Base-by-base conservation (phyloP, 2,888 invertebrate genomes). In the Hirtodrosophila confusa region DNA sequence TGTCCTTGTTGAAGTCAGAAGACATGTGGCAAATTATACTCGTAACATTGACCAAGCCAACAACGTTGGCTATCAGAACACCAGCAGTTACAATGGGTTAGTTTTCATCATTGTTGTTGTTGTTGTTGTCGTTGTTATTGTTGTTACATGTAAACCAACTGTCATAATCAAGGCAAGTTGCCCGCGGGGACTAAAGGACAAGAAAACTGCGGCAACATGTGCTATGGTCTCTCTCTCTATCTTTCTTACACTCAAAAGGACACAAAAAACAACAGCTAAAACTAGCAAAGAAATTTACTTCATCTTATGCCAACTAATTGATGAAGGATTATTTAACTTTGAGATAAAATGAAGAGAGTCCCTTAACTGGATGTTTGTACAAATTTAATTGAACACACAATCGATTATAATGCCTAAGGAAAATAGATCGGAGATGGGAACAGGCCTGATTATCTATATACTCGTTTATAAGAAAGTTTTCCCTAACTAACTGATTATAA, bases 151-250 rank as follows among this genome's bases (percentile, higher is more conserved):
- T 74, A 64, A 87, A 60, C 50, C 79, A 62, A 75, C 86, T 85
- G 86, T 78, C 88, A 87, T 87, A 88, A 88, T 85, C 79, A 82
- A 82, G 72, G 51, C 78, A 82, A 88, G 61, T 60, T 69, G 79
- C 67, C 88, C 83, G 63, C 79, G 67, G 86, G 86, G 76, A 80
- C 36, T 11, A 31, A 29, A 43, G 60, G 41, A 45, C 56, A 60
- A 69, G 75, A 58, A 47, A 76, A 61, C 61, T 47, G 65, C 60
- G 60, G 47, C 64, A 79, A 75, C 80, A 75, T 75, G 50, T 75
- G 76, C 71, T 54, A 63, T 70, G 62, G 61, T 37, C 54, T 63
- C 54, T 35, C n/a, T 35, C 36, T n/a, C n/a, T 17, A 17, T 43
- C 11, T 53, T 17, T 35, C 35, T 17, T 24, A 9, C 43, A n/a